Percentiles rank a stretch among this genome's conserved stretches.
phyloP scores from a whole-genome alignment of 1,140 invertebrate species.

The Aphelinus certus region DNA sequence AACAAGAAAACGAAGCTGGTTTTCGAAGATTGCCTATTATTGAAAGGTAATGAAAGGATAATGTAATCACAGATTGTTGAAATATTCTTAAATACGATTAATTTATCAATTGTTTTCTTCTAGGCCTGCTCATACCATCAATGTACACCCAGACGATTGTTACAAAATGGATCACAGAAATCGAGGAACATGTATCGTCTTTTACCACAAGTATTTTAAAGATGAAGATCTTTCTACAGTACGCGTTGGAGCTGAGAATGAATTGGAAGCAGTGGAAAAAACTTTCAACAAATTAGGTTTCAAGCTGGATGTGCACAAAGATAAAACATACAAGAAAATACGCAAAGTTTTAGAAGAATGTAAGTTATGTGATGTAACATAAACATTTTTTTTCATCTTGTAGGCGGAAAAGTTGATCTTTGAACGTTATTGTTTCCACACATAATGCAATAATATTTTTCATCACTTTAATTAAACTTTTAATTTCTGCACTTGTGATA shows the following conservation, averaged over 20 bases:
- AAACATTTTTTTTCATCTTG: too few relatives aligned
- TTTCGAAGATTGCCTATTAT: too few relatives aligned
- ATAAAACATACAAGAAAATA: conserved; percentile 49
- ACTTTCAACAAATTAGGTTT: conserved; percentile 56
- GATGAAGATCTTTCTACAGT: conserved; percentile 45
- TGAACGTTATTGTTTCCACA: conserved; percentile 13
- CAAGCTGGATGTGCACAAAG: conserved; percentile 41
- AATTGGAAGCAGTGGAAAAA: conserved; percentile 47
- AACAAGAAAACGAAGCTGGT: too few relatives aligned
- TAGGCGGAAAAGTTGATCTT: background rate
- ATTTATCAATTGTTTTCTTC: conserved; percentile 1
- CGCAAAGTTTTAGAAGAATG: conserved; percentile 47
- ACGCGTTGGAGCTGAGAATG: conserved; percentile 49
- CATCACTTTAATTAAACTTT: too few relatives aligned
- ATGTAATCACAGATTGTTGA: background rate
- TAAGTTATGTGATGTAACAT: conserved; percentile 36
- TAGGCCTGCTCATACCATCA: conserved; percentile 2
- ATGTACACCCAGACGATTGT: conserved; percentile 43
- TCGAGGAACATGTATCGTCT: conserved; percentile 77
- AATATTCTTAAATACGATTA: background rate
- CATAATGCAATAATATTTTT: background rate
- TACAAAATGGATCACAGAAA: conserved; percentile 75
- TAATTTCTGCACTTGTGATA: too few relatives aligned
- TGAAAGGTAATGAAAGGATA: too few relatives aligned
- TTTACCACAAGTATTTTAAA: conserved; percentile 75